A percentile compares a stretch with the other conserved stretches of the same genome.
Conservation (phyloP, 2,113 vertebrate species). For the Laterallus jamaicensis region DNA sequence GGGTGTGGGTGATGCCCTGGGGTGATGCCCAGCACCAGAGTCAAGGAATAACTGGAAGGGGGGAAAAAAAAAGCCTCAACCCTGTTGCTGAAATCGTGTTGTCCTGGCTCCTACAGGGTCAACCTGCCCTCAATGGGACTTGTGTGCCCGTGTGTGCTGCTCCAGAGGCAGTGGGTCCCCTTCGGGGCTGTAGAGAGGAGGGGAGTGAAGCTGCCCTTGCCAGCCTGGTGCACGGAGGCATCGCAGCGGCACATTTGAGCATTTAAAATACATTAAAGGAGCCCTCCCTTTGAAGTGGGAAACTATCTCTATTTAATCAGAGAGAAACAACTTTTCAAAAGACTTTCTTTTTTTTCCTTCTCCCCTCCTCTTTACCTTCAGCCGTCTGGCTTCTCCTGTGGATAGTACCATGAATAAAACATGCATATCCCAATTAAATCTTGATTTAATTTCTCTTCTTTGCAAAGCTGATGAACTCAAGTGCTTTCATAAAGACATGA, state of each 20-base stretch:
- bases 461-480: conserved; percentile 89
- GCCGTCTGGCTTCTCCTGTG: conserved; percentile 80
- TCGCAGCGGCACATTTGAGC: neutral
- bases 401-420: conserved; percentile 87
- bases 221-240: neutral
- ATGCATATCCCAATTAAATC: conserved; percentile 89
- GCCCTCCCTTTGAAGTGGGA: conserved; percentile 79
- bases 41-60: rapidly evolving
- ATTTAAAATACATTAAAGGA: conserved; percentile 85
- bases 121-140: rapidly evolving
- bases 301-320: conserved; percentile 85
- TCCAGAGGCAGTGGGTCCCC: neutral
- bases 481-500: conserved; percentile 83
- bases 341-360: conserved; percentile 1
- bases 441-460: conserved; percentile 88
- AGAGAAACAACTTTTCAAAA: conserved; percentile 86
- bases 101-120: rapidly evolving
- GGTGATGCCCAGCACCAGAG: rapidly evolving
- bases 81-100: rapidly evolving
- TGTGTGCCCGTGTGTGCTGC: rapidly evolving
- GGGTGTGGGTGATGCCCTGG: rapidly evolving
- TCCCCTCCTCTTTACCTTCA: conserved; percentile 78
- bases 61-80: rapidly evolving
- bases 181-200: neutral
- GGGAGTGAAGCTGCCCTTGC: neutral